Base-by-base conservation (phyloP, 2,888 invertebrate genomes). In the Tipula vernalis region DNA sequence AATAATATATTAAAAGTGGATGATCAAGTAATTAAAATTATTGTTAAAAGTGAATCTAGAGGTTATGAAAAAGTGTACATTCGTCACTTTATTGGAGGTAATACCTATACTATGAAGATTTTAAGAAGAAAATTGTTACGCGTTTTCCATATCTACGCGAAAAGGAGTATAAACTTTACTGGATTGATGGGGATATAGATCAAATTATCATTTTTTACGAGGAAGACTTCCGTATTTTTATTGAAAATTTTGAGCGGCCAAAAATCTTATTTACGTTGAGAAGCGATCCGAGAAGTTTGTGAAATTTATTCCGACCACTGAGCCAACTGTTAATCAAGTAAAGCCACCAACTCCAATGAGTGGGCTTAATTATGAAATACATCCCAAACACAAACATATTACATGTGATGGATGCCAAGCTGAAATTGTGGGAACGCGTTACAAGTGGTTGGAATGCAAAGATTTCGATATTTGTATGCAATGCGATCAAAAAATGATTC, bases 401-500 rank as follows among this genome's bases (percentile, higher is more conserved):
- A 89, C 92, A 5, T 98, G 98, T 89, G 97, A 98, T 90, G 93
- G 91, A 0, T 98, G 98, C 89, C 92, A 95, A 0, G 90, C 91
- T 0, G 89, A 91, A 0, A 92, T 98, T 5, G 89, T 91, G n/a
- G 98, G 97, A 0, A 95, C 94, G 89, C 95, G 98, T 13, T 98
- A 96, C 93, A 98, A 97, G 91, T 98, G 98, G 90, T 91, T 95
- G 15, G 92, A 94, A 87, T 98, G 98, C 89, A 91, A 93, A 0
- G 95, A 98, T 90, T 98, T 92, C 90, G 98, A 98, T 91, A 92
- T 98, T 86, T 98, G 98, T 90, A 91, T 92, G n/a, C 90, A 90
- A 2, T 98, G 98, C 90, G 96, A 97, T 90, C 90, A 92, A 0
- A 92, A 93, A 5, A 93, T 94, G 36, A 89, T 92, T 86, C 98